A percentile compares a stretch with the other conserved stretches of the same genome.
Conservation (phyloP, 2,888 invertebrate genomes). For the Dynastes maya region DNA sequence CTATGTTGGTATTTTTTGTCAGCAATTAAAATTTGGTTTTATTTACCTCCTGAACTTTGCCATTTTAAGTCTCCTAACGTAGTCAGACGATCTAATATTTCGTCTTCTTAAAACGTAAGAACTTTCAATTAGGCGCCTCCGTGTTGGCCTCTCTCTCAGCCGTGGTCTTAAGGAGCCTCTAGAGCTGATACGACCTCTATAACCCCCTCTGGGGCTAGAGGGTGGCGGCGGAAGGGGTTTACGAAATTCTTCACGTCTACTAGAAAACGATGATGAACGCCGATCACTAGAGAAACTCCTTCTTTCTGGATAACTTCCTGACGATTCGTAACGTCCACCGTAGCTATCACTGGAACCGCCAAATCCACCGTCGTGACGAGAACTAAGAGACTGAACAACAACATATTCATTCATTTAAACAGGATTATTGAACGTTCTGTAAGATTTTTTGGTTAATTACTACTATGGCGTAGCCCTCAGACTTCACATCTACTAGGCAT, state of each 20-base stretch:
- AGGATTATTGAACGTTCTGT: slow-evolving; percentile 44
- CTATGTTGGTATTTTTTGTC: slow-evolving; percentile 48
- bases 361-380: slow-evolving; percentile 67
- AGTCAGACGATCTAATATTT: slow-evolving; percentile 67
- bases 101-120: slow-evolving; percentile 75
- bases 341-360: slow-evolving; percentile 75
- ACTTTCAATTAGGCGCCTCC: slow-evolving; percentile 74
- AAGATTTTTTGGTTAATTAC: slow-evolving; percentile 45
- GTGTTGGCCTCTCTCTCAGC: slow-evolving; percentile 73
- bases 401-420: slow-evolving; percentile 49
- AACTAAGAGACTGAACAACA: slow-evolving; percentile 69
- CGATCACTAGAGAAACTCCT: slow-evolving; percentile 72
- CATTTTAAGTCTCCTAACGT: slow-evolving; percentile 69
- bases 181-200: slow-evolving; percentile 68
- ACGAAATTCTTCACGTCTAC: slow-evolving; percentile 67
- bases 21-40: slow-evolving; percentile 52
- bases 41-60: slow-evolving; percentile 71
- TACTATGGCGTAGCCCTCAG: slow-evolving; percentile 57
- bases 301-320: slow-evolving; percentile 73
- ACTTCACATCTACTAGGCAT: slow-evolving; percentile 62
- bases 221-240: slow-evolving; percentile 65
- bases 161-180: slow-evolving; percentile 70
- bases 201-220: slow-evolving; percentile 63
- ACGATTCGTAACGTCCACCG: slow-evolving; percentile 75
- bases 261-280: slow-evolving; percentile 62